Evolutionary conservation across 2,113 vertebrate species (phyloP), one percentile per base, ranked within the genome.

Genomic region (Charadrius vociferus): DNA sequence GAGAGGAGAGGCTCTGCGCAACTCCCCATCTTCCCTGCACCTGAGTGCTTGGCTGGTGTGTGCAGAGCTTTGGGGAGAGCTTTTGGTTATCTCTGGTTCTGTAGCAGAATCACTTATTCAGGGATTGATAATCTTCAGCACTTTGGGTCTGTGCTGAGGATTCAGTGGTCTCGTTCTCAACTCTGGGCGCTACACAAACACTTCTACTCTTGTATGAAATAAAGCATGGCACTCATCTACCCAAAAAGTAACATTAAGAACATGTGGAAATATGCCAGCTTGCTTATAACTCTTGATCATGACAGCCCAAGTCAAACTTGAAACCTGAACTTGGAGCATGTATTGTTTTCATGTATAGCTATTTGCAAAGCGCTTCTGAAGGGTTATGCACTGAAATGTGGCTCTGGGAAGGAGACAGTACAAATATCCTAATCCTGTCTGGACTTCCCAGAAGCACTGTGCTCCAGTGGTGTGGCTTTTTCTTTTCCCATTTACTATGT

Each of bases 231-330:
- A 12, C 34, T 58, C 3, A 9, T 83, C 62, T 67, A 39, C 12
- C 17, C 56, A n/a, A 41, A 81, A 58, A 24, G 9, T 36, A 21
- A 12, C 1, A 3, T 39, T 66, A 27, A 63, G 53, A 37, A 18
- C 1, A 0, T 50, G 24, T 63, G 56, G 72, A 71, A 72, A 47
- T 52, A 12, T 7, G 12, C 14, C 30, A 56, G 26, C 45, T 70
- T 47, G 32, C 30, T 80, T 79, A 1, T 68, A 68, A 49, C 49
- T 47, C 23, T 29, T 39, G 53, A n/a, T 59, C 0, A 0, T 12
- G 32, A 30, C 49, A 49, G 62, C 79, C 63, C 2, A 21, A 67
- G 56, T 59, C 37, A 66, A 72, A 68, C 18, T 45, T 12, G 6
- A 43, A 68, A 37, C 29, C n/a, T 50, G 27, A 39, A 27, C 39